These are phyloP conservation scores for Ariolimax columbianus DNA, from an alignment of 2,888 invertebrate species.

Conservation along the genomic window DNA sequence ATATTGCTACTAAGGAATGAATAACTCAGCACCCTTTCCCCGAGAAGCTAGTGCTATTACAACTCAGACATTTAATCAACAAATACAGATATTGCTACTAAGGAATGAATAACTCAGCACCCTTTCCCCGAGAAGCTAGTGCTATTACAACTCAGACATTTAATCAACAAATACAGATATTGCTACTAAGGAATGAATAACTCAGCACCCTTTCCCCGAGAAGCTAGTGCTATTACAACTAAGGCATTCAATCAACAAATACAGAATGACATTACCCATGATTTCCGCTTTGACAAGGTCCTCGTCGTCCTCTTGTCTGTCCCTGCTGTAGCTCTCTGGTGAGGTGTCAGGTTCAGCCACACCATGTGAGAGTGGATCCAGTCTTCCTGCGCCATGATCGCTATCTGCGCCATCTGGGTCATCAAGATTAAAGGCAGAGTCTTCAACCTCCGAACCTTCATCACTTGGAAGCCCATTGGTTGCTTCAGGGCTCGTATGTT, in stretches of 20 bases:
- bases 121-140: too few relatives aligned
- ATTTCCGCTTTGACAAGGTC: conserved; percentile 42
- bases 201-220: too few relatives aligned
- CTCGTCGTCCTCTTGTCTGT: conserved; percentile 31
- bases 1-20: too few relatives aligned
- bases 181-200: too few relatives aligned
- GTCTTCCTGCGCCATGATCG: background rate
- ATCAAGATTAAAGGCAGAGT: background rate
- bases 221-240: too few relatives aligned
- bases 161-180: too few relatives aligned
- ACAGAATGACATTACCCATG: conserved; percentile 24
- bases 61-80: too few relatives aligned
- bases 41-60: too few relatives aligned
- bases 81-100: too few relatives aligned
- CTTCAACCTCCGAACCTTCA: background rate
- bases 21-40: too few relatives aligned
- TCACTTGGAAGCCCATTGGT: conserved; percentile 12
- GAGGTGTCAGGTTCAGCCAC: background rate
- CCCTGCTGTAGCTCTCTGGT: conserved; percentile 14
- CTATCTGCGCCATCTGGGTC: background rate
- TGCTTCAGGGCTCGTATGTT: background rate
- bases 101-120: too few relatives aligned
- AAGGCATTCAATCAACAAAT: background rate
- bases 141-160: too few relatives aligned
- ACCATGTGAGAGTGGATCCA: background rate